phyloP scores from a whole-genome alignment of 2,113 vertebrate genomes.

The Dendrocopos noguchii region DNA sequence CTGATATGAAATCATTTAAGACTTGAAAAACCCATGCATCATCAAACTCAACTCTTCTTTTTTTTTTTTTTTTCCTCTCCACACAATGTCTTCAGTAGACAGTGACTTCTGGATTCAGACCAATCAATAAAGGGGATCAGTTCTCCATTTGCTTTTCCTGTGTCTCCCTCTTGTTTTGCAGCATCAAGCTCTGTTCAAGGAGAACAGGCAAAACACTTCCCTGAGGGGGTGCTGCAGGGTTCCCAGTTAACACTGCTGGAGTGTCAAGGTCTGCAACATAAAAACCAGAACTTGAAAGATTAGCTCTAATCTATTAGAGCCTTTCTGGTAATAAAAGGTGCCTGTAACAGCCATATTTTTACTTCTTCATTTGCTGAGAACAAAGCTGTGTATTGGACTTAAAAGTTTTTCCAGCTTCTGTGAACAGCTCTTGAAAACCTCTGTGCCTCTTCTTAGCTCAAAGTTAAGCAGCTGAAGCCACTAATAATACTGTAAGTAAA shows the following conservation, averaged over 20 bases:
- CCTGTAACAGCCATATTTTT: background rate
- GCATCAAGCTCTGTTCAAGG: background rate
- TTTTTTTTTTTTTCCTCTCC: constrained; percentile 61
- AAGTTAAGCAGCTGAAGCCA: background rate
- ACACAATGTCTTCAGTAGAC: constrained; percentile 85
- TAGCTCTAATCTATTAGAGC: background rate
- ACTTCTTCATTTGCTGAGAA: background rate
- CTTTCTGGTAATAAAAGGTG: background rate
- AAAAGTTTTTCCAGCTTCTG: background rate
- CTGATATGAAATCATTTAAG: constrained; percentile 73
- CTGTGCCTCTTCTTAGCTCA: background rate
- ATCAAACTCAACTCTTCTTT: constrained; percentile 68
- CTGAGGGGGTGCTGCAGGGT: constrained; percentile 3
- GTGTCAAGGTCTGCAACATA: background rate
- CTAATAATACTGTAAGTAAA: constrained; percentile 17
- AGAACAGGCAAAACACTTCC: constrained; percentile 17
- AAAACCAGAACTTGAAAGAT: background rate
- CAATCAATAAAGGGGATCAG: constrained; percentile 89
- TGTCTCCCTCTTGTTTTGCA: constrained; percentile 72
- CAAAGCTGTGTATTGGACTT: background rate
- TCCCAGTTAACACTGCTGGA: background rate
- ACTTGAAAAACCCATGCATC: constrained; percentile 85
- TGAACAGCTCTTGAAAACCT: background rate
- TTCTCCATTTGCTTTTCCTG: constrained; percentile 75
- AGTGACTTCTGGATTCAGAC: constrained; percentile 86